Percentiles rank a stretch among this genome's conserved stretches.
These are phyloP conservation scores for Battus philenor DNA, from an alignment of 1,140 invertebrate genomes.

Conservation along the genomic window DNA sequence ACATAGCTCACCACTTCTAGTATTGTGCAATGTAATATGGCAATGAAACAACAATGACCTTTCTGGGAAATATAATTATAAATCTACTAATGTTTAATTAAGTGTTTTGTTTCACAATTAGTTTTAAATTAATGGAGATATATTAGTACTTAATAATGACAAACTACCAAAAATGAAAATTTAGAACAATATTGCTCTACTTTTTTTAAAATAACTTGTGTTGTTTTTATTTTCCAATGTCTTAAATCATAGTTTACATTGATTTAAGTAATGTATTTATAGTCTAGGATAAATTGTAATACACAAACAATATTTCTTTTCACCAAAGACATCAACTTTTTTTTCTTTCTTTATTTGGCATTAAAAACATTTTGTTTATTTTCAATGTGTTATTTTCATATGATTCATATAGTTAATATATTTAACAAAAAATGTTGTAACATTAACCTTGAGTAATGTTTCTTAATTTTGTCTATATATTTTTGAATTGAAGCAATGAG, in stretches of 20 bases:
- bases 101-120: constrained; percentile 52
- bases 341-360: no score
- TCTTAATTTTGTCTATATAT: no score
- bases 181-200: constrained; percentile 57
- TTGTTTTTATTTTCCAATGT: constrained; percentile 40
- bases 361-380: neutral
- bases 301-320: constrained; percentile 22
- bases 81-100: constrained; percentile 25
- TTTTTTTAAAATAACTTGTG: constrained; percentile 40
- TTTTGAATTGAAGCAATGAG: no score
- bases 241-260: constrained; percentile 33
- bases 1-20: constrained; percentile 21
- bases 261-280: constrained; percentile 51
- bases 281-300: constrained; percentile 19
- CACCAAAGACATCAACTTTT: constrained; percentile 18
- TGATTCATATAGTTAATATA: no score
- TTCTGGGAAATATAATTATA: constrained; percentile 8
- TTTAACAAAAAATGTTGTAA: no score
- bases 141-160: constrained; percentile 67
- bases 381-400: neutral
- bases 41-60: constrained; percentile 1
- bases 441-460: no score
- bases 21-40: constrained; percentile 20
- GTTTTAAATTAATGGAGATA: constrained; percentile 41
- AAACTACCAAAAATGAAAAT: constrained; percentile 60